These are phyloP conservation scores for Pampusana beccarii DNA, from an alignment of 2,113 vertebrate species.

Conservation along the genomic window DNA sequence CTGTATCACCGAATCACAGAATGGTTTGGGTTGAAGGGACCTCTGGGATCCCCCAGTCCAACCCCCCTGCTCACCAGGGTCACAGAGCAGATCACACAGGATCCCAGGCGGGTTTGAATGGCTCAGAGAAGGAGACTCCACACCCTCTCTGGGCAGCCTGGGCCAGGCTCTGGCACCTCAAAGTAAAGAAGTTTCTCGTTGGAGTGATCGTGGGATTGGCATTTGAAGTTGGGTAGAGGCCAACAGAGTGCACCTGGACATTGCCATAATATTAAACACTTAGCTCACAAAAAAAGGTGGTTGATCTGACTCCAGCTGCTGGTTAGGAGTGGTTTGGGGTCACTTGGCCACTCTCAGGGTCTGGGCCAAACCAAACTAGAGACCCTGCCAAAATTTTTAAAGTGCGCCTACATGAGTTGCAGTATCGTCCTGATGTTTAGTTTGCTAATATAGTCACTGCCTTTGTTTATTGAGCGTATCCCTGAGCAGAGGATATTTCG, in stretches of 20 bases:
- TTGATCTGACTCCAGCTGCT: not conserved
- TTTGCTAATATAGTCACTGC: not conserved
- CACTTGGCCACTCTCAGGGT: not conserved
- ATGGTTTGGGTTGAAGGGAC: no score
- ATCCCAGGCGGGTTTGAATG: no score
- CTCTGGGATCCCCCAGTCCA: no score
- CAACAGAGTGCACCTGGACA: not conserved
- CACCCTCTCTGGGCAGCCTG: no score
- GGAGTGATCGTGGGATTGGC: not conserved
- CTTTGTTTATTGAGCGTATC: rapidly evolving
- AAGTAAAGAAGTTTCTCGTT: no score
- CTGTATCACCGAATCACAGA: no score
- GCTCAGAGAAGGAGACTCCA: no score
- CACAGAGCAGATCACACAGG: no score
- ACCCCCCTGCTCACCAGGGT: no score
- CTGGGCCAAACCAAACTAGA: not conserved
- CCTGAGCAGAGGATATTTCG: not conserved
- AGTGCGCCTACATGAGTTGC: not conserved
- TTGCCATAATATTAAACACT: not conserved
- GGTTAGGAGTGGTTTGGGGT: not conserved
- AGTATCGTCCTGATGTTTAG: not conserved
- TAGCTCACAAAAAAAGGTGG: not conserved
- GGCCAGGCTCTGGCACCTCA: no score
- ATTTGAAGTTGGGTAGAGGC: not conserved
- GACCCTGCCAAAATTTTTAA: not conserved